Evolutionary conservation across 2,797 vertebrate genomes (phyloP).

Genomic region (Lagodon rhomboides): DNA sequence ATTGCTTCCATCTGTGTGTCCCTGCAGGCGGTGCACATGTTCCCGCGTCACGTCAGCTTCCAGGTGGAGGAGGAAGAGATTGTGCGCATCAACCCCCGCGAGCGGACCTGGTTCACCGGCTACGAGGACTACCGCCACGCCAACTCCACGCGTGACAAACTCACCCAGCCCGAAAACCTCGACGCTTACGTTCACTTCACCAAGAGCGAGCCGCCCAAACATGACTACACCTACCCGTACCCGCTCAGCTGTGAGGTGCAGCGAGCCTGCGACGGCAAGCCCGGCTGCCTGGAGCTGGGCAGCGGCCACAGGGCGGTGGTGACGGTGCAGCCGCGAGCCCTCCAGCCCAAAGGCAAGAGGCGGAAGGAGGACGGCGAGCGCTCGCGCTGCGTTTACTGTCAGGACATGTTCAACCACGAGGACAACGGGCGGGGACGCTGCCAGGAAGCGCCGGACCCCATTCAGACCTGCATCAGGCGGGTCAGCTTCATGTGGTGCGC

Average conservation of each 20-base stretch:
- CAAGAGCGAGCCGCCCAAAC: conserved; percentile 92
- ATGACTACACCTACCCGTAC: conserved; percentile 91
- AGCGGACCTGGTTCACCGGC: conserved; percentile 93
- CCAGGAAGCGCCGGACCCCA: conserved; percentile 93
- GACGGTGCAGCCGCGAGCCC: conserved; percentile 88
- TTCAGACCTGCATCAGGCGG: conserved; percentile 92
- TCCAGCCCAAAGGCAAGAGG: conserved; percentile 83
- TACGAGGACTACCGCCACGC: conserved; percentile 95
- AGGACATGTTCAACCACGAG: conserved; percentile 93
- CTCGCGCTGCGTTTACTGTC: conserved; percentile 92
- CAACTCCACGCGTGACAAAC: conserved; percentile 85
- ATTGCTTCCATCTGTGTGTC: background rate
- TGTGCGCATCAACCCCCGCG: conserved; percentile 92
- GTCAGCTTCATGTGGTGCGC: conserved; percentile 98
- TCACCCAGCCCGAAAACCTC: conserved; percentile 77
- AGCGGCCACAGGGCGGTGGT: conserved; percentile 80
- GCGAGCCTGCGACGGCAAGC: conserved; percentile 83
- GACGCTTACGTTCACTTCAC: conserved; percentile 92
- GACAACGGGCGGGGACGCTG: conserved; percentile 93
- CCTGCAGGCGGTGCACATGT: conserved; percentile 87
- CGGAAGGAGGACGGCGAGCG: conserved; percentile 80
- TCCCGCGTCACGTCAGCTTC: conserved; percentile 91
- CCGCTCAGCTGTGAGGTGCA: conserved; percentile 85
- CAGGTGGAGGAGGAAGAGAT: conserved; percentile 93
- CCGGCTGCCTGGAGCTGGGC: conserved; percentile 57